phyloP scores from a whole-genome alignment of 2,113 vertebrate species.

The Pristiophorus japonicus region DNA sequence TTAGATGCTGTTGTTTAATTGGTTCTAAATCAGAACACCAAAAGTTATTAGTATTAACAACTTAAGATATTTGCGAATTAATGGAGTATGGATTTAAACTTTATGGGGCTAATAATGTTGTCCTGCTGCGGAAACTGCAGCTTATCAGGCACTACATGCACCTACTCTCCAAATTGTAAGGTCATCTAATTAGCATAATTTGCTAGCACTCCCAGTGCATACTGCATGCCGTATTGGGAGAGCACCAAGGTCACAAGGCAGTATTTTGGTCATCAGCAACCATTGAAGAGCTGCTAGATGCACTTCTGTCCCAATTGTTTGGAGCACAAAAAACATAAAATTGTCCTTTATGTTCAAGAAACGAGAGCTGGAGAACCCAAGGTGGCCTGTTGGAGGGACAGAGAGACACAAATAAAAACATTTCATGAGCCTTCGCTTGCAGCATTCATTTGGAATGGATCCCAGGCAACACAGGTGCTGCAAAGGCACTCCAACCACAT shows the following conservation, averaged over 20 bases:
- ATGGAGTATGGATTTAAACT: background rate
- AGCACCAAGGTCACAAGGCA: background rate
- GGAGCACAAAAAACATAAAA: background rate
- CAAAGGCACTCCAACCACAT: background rate
- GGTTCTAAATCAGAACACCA: background rate
- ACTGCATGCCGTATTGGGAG: background rate
- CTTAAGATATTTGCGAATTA: background rate
- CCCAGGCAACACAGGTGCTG: background rate
- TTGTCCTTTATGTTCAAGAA: background rate
- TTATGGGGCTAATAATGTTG: background rate
- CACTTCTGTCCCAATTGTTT: background rate
- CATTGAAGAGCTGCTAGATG: no score
- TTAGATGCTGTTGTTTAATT: background rate
- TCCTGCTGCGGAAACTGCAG: background rate
- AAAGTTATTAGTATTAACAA: background rate
- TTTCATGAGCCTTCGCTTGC: background rate
- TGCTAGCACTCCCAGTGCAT: background rate
- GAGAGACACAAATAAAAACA: background rate
- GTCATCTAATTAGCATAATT: background rate
- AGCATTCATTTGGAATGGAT: background rate
- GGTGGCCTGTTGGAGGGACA: no score
- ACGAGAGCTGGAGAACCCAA: background rate
- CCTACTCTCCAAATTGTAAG: no score
- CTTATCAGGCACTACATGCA: background rate
- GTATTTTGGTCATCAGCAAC: background rate